Percentiles rank a stretch among this genome's conserved stretches.
These are phyloP conservation scores for Pogona vitticeps DNA, from an alignment of 2,113 vertebrate genomes.

Conservation along the genomic window DNA sequence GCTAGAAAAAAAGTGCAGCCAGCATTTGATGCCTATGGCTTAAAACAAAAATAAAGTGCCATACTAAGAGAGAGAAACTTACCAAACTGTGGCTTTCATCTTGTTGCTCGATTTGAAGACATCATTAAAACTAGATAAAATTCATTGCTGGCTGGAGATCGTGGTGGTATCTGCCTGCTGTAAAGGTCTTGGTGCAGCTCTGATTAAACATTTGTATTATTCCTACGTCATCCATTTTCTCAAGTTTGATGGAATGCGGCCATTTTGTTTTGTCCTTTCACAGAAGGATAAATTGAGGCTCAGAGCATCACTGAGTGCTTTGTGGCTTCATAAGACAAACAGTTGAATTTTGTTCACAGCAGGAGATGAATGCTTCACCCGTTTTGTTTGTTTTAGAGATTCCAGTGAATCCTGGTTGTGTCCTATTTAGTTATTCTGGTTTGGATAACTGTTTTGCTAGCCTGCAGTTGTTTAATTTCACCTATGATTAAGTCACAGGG, in stretches of 20 bases:
- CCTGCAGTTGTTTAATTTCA: no score
- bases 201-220: neutral
- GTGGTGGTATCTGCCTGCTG: neutral
- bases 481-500: no score
- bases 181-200: neutral
- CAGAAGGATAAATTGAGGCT: neutral
- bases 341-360: neutral
- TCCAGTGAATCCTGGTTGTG: constrained; percentile 28
- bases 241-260: neutral
- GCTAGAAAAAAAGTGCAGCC: constrained; percentile 1
- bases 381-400: constrained; percentile 20
- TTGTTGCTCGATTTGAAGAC: constrained; percentile 28
- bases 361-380: constrained; percentile 19
- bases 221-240: neutral
- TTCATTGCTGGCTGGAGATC: neutral
- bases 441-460: no score
- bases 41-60: constrained; percentile 30
- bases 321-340: neutral
- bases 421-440: no score
- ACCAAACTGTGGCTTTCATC: constrained; percentile 45
- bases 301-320: neutral
- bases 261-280: neutral
- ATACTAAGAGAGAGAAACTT: constrained; percentile 37
- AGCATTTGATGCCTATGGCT: constrained; percentile 6
- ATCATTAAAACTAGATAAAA: constrained; percentile 43